A percentile compares a stretch with the other conserved stretches of the same genome.
Evolutionary conservation across 2,113 vertebrate species (phyloP).

Genomic region (Riparia riparia): DNA sequence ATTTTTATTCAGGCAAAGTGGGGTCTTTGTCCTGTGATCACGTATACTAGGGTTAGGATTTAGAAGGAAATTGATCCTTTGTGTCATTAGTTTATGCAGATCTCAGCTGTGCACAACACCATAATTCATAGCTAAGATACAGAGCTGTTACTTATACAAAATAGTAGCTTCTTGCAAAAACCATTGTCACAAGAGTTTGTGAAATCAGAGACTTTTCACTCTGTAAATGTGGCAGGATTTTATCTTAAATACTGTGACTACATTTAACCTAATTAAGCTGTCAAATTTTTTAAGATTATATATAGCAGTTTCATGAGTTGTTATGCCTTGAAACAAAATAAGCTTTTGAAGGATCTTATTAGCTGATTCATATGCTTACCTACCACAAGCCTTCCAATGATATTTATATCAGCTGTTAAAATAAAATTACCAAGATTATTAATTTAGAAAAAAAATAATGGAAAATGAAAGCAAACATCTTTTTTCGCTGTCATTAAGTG

Average conservation of each 20-base stretch:
- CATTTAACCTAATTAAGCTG: background rate
- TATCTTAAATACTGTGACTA: background rate
- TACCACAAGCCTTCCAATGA: background rate
- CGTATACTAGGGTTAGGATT: background rate
- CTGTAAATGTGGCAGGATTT: background rate
- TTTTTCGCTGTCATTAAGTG: background rate
- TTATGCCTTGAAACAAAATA: slow-evolving; percentile 12
- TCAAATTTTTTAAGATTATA: background rate
- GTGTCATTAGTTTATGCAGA: background rate
- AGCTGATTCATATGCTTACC: background rate
- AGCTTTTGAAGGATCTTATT: background rate
- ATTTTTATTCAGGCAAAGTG: background rate
- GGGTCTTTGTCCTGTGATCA: background rate
- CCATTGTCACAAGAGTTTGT: background rate
- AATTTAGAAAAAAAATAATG: background rate
- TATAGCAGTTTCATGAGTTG: background rate
- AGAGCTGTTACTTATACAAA: background rate
- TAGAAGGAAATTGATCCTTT: background rate
- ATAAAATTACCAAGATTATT: background rate
- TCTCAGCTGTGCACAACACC: background rate
- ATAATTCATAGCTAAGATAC: background rate
- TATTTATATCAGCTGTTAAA: background rate
- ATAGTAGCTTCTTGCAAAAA: background rate
- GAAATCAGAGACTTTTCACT: background rate
- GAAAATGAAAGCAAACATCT: background rate